Evolutionary conservation across 2,113 vertebrate species (phyloP), one percentile per base, ranked within the genome.

Genomic region (Heterotis niloticus): DNA sequence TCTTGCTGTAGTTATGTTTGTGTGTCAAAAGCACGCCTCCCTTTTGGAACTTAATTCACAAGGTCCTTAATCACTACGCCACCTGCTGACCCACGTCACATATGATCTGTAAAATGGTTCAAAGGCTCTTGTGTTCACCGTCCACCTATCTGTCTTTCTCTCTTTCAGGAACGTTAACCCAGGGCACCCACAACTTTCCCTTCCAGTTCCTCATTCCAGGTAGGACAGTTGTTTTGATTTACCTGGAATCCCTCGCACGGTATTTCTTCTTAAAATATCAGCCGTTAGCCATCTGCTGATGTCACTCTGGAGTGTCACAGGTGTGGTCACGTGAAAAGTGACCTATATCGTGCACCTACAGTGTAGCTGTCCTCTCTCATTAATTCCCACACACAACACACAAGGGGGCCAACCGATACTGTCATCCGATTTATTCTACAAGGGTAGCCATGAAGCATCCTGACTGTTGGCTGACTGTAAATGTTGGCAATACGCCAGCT

Each of bases 121-220:
- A 12, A 20, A 62, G 3, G 59, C 20, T 44, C 3, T 44, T 44
- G 34, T 13, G 14, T 28, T 65, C 0, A 17, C 64, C 56, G 10
- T 26, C 20, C 20, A 10, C 75, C 29, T 64, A 17, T 64, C 34
- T 74, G 24, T 26, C 3, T 4, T 75, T 85, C 12, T 91, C 54
- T 91, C 85, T 87, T 13, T 0, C 90, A 99, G 98, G 96, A 70
- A 91, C 88, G n/a, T 90, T 99, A 84, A 75, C 88, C 0, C 82
- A 94, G 9, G 98, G 97, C 14, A 96, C 96, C 54, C 95, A 99
- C 92, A 93, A 67, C 83, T 97, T 98, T 64, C 91, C 95, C 0
- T 99, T 99, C 93, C 98, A 96, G 92, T 99, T 99, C 85, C 88
- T 96, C 78, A 93, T 99, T 83, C 96, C 97, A 93, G 95, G 98